Evolutionary conservation across 2,797 vertebrate genomes (phyloP), one percentile per base, ranked within the genome.

Genomic region (Crenuchus spilurus): DNA sequence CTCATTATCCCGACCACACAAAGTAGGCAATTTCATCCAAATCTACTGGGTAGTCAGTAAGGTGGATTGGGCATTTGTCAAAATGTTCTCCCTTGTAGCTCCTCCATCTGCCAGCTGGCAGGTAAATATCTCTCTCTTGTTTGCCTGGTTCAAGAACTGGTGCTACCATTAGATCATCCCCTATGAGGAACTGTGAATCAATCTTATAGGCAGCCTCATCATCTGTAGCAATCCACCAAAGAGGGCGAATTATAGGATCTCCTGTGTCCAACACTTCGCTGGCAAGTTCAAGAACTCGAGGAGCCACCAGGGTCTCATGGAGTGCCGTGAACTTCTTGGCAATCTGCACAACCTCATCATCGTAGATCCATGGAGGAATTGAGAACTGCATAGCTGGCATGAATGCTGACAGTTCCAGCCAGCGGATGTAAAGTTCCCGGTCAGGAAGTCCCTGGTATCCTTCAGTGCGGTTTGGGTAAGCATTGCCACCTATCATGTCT

Each of bases 311-410:
- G 0, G 91, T 92, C 79, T 95, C 91, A 0, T 96, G 94, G 30
- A 98, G 92, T 0, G 78, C 81, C 0, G 93, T 93, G 84, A 98
- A 98, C 80, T 94, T 97, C 82, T 85, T 93, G 0, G 96, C 97
- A 0, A 98, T 98, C 77, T 93, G 87, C 22, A 97, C 90, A 51
- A 98, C 96, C 76, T 97, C 93, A 0, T 85, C 81, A 39, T 97
- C 96, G 0, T 96, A 99, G 11, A 90, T 88, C 97, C 97, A 99
- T 0, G 97, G 97, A 0, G 97, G 97, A 37, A 98, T 92, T 6
- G 97, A 96, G 81, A 98, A 98, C 88, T 98, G 95, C 96, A 99
- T 96, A 46, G 95, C 94, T 0, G 97, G 97, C 96, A 99, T 94
- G 87, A 98, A 99, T 7, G 97, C 95, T 0, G 95, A 95, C 61